These are phyloP conservation scores for Bombus confusus DNA, from an alignment of 1,140 invertebrate species.

Conservation along the genomic window DNA sequence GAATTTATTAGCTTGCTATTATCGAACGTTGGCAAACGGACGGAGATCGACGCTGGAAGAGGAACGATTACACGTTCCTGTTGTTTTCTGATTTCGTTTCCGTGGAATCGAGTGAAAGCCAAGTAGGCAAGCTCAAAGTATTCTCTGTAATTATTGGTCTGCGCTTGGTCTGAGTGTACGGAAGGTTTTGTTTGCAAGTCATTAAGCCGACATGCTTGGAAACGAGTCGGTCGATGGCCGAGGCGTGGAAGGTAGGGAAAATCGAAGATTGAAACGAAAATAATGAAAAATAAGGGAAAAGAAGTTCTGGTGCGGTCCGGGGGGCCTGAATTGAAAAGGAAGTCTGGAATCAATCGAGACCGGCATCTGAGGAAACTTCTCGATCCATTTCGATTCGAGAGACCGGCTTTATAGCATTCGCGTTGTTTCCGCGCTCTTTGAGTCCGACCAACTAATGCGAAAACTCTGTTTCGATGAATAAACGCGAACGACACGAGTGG, in stretches of 20 bases:
- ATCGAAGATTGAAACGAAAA: conserved; percentile 67
- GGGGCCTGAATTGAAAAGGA: conserved; percentile 60
- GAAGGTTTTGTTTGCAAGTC: conserved; percentile 72
- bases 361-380: conserved; percentile 65
- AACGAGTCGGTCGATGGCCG: not conserved
- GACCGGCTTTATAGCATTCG: conserved; percentile 44
- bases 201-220: conserved; percentile 64
- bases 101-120: not conserved
- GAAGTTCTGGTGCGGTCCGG: conserved; percentile 40
- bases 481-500: conserved; percentile 45
- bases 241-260: not conserved
- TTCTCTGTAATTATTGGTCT: conserved; percentile 52
- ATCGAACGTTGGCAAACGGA: not conserved
- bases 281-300: conserved; percentile 72
- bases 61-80: conserved; percentile 23
- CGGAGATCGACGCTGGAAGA: too few species aligned
- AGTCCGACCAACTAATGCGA: conserved; percentile 22
- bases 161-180: not conserved
- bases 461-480: conserved; percentile 37
- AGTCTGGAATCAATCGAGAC: conserved; percentile 72
- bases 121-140: conserved; percentile 16
- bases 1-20: conserved; percentile 34
- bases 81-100: conserved; percentile 22
- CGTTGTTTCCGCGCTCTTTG: conserved; percentile 46
- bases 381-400: conserved; percentile 62